These are phyloP conservation scores for Euura lappo DNA, from an alignment of 1,140 invertebrate genomes.

Conservation along the genomic window DNA sequence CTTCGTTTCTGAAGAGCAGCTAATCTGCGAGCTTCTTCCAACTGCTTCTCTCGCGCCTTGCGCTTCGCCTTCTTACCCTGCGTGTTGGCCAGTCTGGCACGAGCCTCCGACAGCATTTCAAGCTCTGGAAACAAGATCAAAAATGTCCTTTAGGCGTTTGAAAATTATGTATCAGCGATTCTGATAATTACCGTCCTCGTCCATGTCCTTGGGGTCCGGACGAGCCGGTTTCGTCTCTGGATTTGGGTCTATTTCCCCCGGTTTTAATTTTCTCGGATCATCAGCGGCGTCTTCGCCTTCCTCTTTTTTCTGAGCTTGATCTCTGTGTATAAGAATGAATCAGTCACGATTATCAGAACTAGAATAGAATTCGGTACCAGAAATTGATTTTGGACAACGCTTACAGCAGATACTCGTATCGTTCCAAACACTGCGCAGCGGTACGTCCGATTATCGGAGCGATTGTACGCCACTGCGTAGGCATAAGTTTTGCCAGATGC, in stretches of 20 bases:
- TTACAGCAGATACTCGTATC: constrained; percentile 96
- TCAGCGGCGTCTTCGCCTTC: constrained; percentile 91
- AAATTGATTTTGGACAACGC: constrained; percentile 43
- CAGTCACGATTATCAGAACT: neutral
- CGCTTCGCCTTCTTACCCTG: constrained; percentile 99
- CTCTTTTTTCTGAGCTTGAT: constrained; percentile 98
- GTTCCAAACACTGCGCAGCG: constrained; percentile 96
- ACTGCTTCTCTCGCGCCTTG: constrained; percentile 97
- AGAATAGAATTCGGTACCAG: no score
- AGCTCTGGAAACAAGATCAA: constrained; percentile 72
- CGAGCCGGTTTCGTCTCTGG: constrained; percentile 99
- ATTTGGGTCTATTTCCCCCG: constrained; percentile 99
- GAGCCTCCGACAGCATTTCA: constrained; percentile 98
- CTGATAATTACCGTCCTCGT: constrained; percentile 87
- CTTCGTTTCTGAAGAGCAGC: constrained; percentile 96
- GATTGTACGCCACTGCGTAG: constrained; percentile 99
- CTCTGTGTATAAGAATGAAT: constrained; percentile 64
- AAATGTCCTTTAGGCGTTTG: neutral
- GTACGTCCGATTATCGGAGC: constrained; percentile 98
- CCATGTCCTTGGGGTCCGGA: constrained; percentile 99
- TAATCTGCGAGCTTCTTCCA: constrained; percentile 95
- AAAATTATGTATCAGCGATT: neutral
- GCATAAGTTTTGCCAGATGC: constrained; percentile 98
- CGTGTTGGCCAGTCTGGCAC: constrained; percentile 97
- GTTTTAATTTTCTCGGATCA: constrained; percentile 96